Percentiles rank a stretch among this genome's conserved stretches.
These are phyloP conservation scores for Propsilocerus akamusi DNA, from an alignment of 1,140 invertebrate genomes.

Conservation along the genomic window DNA sequence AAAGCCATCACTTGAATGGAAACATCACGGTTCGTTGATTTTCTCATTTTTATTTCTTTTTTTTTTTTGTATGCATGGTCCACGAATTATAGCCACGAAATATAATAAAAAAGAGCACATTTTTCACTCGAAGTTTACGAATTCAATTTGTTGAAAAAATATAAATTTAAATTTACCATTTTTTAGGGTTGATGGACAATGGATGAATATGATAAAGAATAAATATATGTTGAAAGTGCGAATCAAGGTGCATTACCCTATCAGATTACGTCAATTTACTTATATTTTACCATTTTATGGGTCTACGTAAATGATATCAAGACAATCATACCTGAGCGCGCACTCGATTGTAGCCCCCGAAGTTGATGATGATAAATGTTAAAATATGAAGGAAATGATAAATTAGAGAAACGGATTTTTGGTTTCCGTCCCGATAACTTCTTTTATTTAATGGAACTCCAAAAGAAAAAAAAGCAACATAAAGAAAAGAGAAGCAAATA, in stretches of 20 bases:
- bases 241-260: no score
- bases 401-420: not conserved
- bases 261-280: no score
- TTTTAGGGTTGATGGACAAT: no score
- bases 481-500: no score
- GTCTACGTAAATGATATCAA: not conserved
- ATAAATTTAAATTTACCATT: no score
- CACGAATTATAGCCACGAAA: conserved; percentile 3
- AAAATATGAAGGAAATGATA: not conserved
- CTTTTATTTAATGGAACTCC: not conserved
- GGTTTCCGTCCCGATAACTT: not conserved
- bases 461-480: no score
- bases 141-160: no score
- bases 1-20: not conserved
- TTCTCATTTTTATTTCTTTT: conserved; percentile 2
- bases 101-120: no score
- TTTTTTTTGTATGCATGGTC: not conserved
- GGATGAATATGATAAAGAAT: no score
- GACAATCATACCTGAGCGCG: not conserved
- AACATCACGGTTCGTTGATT: conserved; percentile 2
- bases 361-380: conserved; percentile 2
- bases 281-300: no score
- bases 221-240: no score
- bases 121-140: no score
- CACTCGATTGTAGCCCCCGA: not conserved